Conservation (phyloP, 2,113 vertebrate genomes). For the Pseudolaguvia tuberculata region DNA sequence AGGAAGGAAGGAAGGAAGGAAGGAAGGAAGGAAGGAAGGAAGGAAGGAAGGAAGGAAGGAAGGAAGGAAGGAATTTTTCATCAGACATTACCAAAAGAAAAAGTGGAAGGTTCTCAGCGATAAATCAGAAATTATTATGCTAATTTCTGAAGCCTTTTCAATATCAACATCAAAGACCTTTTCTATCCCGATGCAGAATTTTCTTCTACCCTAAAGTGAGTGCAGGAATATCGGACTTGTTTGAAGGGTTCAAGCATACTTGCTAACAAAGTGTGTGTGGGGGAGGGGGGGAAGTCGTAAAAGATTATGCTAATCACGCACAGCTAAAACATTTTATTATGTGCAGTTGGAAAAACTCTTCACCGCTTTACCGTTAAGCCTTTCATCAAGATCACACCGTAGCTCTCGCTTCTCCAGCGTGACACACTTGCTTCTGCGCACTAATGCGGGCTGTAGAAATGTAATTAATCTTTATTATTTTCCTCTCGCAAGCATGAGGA, state of each 20-base stretch:
- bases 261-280: slow-evolving; percentile 17
- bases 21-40: no score
- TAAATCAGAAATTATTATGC: slow-evolving; percentile 52
- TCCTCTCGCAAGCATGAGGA: neutral
- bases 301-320: slow-evolving; percentile 30
- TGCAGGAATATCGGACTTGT: slow-evolving; percentile 22
- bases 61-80: no score
- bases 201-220: slow-evolving; percentile 20
- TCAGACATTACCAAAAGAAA: no score
- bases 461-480: neutral
- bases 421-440: neutral
- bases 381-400: neutral
- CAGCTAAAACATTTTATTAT: neutral
- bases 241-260: slow-evolving; percentile 31
- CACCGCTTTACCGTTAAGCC: neutral
- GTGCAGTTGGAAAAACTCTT: neutral
- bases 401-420: neutral
- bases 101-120: slow-evolving; percentile 16
- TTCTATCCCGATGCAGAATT: neutral
- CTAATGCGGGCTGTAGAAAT: neutral
- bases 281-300: neutral
- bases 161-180: slow-evolving; percentile 48
- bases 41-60: no score
- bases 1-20: no score
- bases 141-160: slow-evolving; percentile 50